Percentiles rank a stretch among this genome's conserved stretches.
These are phyloP conservation scores for Ditylenchus weischeri DNA, from an alignment of 2,888 invertebrate genomes.

Conservation along the genomic window DNA sequence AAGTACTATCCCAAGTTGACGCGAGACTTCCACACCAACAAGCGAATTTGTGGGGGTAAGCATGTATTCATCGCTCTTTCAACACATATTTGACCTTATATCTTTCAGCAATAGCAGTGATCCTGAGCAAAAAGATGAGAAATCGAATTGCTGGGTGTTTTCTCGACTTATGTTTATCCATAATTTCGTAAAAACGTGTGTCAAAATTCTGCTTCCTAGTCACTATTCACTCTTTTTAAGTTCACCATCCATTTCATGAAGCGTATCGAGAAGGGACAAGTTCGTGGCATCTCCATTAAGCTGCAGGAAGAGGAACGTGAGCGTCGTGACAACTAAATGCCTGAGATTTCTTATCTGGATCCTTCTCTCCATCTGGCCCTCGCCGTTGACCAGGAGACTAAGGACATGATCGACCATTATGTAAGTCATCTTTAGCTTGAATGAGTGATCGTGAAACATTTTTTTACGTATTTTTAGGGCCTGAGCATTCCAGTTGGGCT, in stretches of 20 bases:
- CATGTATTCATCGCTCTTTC: too few species aligned
- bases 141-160: slow-evolving; percentile 94
- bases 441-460: background rate
- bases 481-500: background rate
- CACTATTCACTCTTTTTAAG: slow-evolving; percentile 66
- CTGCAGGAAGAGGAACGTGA: slow-evolving; percentile 99
- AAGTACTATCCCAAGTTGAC: slow-evolving; percentile 97
- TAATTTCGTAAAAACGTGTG: too few species aligned
- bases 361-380: slow-evolving; percentile 76
- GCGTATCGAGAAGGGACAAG: slow-evolving; percentile 92
- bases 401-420: slow-evolving; percentile 88
- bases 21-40: slow-evolving; percentile 97
- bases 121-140: slow-evolving; percentile 92
- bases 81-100: slow-evolving; percentile 64
- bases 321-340: slow-evolving; percentile 94
- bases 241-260: slow-evolving; percentile 99
- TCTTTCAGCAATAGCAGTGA: slow-evolving; percentile 83
- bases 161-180: background rate
- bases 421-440: background rate
- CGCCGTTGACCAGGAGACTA: slow-evolving; percentile 95
- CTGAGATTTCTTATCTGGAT: slow-evolving; percentile 65
- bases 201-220: too few species aligned
- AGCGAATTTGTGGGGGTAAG: slow-evolving; percentile 82
- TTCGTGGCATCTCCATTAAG: slow-evolving; percentile 97
- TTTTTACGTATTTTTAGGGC: background rate